phyloP scores from a whole-genome alignment of 1,140 invertebrate genomes.

The Dysdera silvatica region DNA sequence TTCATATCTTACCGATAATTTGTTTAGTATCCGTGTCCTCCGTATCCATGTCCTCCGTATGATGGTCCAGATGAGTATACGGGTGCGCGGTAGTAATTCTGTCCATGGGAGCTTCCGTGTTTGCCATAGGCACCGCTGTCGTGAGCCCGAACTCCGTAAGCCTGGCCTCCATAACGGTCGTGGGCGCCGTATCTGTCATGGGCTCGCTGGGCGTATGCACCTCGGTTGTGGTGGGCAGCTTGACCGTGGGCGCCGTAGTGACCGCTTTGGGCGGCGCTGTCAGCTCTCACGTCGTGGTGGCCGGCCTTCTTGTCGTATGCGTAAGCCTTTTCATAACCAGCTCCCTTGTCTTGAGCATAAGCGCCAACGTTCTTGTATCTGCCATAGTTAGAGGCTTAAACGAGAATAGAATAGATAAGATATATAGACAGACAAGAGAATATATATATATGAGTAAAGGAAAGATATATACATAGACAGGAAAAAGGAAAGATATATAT shows the following conservation, averaged over 20 bases:
- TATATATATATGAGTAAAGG: neutral
- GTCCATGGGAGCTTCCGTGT: conserved; percentile 11
- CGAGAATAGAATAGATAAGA: neutral
- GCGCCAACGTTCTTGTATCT: conserved; percentile 16
- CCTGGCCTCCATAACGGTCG: conserved; percentile 9
- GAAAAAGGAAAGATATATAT: neutral
- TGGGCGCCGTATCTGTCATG: conserved; percentile 16
- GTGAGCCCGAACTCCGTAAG: conserved; percentile 6
- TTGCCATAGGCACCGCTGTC: conserved; percentile 10
- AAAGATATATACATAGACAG: neutral
- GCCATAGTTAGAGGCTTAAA: conserved; percentile 12
- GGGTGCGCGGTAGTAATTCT: conserved; percentile 16
- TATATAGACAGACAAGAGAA: neutral
- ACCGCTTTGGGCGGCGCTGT: conserved; percentile 16
- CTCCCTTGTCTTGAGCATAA: conserved; percentile 22
- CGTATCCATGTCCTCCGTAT: too few species aligned
- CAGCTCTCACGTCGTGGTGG: conserved; percentile 9
- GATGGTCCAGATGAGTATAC: too few species aligned
- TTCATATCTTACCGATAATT: too few species aligned
- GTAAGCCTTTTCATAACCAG: conserved; percentile 26
- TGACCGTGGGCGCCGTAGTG: conserved; percentile 5
- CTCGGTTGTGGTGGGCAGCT: conserved; percentile 17
- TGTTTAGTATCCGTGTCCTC: too few species aligned
- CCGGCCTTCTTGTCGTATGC: conserved; percentile 29
- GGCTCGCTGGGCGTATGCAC: conserved; percentile 13